phyloP scores from a whole-genome alignment of 2,888 invertebrate species.

The Parnassius smintheus region DNA sequence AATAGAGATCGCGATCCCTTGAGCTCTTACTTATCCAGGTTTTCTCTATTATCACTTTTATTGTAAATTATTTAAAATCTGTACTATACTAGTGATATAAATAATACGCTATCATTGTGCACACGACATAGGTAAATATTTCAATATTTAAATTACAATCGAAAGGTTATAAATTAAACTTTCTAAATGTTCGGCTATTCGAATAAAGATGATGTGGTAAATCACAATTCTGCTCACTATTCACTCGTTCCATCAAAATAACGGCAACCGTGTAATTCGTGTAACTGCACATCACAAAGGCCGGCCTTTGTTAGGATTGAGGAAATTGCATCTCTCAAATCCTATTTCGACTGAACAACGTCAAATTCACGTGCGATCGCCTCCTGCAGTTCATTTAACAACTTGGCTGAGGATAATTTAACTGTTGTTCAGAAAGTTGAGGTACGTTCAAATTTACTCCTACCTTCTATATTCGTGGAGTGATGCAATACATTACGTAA shows the following conservation, averaged over 20 bases:
- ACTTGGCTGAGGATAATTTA: conserved; percentile 16
- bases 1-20: too few relatives aligned
- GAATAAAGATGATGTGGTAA: conserved; percentile 14
- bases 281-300: conserved; percentile 56
- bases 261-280: conserved; percentile 50
- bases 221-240: conserved; percentile 15
- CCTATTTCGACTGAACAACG: conserved; percentile 49
- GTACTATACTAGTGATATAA: too few relatives aligned
- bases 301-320: conserved; percentile 48
- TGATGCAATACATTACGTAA: too few relatives aligned
- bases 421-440: conserved; percentile 1
- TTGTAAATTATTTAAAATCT: too few relatives aligned
- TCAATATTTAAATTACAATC: not conserved
- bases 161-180: not conserved
- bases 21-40: too few relatives aligned
- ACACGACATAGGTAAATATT: too few relatives aligned
- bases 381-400: conserved; percentile 42
- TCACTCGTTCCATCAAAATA: conserved; percentile 42
- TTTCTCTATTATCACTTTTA: too few relatives aligned
- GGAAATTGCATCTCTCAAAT: conserved; percentile 69
- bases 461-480: too few relatives aligned
- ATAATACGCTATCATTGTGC: too few relatives aligned
- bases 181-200: conserved; percentile 5
- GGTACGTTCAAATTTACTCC: too few relatives aligned
- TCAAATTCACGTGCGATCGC: conserved; percentile 42